Conservation (phyloP, 35 echinoderm and acorn worm species). For the Anneissia japonica region DNA sequence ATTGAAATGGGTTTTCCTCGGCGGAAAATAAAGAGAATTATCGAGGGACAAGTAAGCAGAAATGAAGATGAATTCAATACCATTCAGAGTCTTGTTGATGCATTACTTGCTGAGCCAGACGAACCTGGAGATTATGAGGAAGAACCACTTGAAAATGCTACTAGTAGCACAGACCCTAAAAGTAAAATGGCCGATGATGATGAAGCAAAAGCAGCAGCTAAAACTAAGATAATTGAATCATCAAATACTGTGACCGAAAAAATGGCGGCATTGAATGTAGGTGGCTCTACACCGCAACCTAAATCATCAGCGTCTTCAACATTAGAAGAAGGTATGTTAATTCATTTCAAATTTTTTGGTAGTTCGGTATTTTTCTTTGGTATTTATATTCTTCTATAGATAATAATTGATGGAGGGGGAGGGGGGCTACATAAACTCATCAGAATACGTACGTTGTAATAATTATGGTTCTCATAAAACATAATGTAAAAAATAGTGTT, state of each 20-base stretch:
- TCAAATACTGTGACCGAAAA: background rate
- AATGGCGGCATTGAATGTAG: background rate
- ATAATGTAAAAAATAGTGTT: too few species aligned
- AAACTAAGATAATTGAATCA: background rate
- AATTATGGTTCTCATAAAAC: too few species aligned
- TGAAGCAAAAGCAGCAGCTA: background rate
- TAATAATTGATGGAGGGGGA: too few species aligned
- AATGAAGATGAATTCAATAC: background rate
- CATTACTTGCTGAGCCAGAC: background rate
- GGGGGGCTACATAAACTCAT: too few species aligned
- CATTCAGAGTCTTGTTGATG: background rate
- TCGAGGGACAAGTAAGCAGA: background rate
- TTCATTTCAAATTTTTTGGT: too few species aligned
- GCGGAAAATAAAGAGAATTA: background rate
- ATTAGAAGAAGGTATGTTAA: background rate
- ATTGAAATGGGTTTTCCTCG: slow-evolving; percentile 62
- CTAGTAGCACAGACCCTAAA: too few species aligned
- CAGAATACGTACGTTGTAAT: too few species aligned
- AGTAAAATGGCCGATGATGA: background rate
- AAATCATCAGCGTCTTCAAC: background rate
- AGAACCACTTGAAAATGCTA: background rate
- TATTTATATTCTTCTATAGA: too few species aligned
- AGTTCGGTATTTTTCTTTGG: too few species aligned
- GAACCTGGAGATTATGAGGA: background rate
- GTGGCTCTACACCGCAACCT: background rate